Conservation (phyloP, 1,140 invertebrate species). For the Drosophila sp. region DNA sequence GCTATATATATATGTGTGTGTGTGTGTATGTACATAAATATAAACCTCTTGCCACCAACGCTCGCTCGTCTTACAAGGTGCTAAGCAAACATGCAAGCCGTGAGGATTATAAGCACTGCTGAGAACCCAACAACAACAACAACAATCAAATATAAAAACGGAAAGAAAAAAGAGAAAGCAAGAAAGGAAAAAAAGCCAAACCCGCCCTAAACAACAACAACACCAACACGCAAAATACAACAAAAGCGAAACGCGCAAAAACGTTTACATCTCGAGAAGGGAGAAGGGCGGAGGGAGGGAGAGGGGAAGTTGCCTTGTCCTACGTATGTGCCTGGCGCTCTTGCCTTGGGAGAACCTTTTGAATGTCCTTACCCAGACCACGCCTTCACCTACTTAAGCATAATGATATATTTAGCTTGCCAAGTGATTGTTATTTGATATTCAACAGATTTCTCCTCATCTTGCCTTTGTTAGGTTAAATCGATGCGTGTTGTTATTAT, state of each 20-base stretch:
- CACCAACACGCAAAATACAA: constrained; percentile 46
- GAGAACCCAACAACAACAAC: constrained; percentile 21
- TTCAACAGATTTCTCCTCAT: constrained; percentile 73
- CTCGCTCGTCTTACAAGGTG: constrained; percentile 40
- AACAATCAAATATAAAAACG: constrained; percentile 18
- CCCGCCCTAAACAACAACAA: constrained; percentile 67
- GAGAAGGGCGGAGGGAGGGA: background rate
- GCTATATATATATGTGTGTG: background rate
- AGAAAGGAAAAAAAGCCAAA: constrained; percentile 32
- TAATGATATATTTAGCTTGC: constrained; percentile 82
- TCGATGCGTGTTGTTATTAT: constrained; percentile 66
- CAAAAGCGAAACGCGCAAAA: constrained; percentile 45
- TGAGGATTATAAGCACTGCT: constrained; percentile 64
- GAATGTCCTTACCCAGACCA: constrained; percentile 19
- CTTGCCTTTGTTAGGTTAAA: constrained; percentile 52
- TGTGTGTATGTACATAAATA: background rate
- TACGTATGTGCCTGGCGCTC: constrained; percentile 51
- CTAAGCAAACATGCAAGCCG: constrained; percentile 76
- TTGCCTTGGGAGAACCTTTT: constrained; percentile 6
- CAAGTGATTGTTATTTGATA: constrained; percentile 82
- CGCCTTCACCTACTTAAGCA: constrained; percentile 75
- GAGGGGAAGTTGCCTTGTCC: background rate
- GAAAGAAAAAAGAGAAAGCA: constrained; percentile 7
- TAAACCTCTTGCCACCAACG: background rate
- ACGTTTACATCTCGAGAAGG: constrained; percentile 28